phyloP scores from a whole-genome alignment of 2,888 invertebrate genomes.

The Megalurothrips usitatus region DNA sequence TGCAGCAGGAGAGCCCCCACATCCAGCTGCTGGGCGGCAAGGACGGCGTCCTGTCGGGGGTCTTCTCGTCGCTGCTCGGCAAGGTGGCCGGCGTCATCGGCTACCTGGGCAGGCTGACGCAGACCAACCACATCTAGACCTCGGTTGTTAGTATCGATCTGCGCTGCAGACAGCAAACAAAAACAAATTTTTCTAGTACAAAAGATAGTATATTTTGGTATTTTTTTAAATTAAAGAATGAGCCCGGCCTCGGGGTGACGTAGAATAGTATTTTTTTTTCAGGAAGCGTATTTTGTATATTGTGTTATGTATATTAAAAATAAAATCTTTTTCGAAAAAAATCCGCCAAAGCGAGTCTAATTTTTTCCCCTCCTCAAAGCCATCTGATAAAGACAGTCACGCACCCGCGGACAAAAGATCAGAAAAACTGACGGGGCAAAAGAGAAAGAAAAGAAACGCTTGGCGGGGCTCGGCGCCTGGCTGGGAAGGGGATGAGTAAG shows the following conservation, averaged over 20 bases:
- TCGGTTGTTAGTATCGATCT: background rate
- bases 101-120: constrained; percentile 13
- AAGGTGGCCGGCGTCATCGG: constrained; percentile 20
- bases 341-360: background rate
- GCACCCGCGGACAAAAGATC: background rate
- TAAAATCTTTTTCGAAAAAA: background rate
- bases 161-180: background rate
- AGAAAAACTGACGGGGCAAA: background rate
- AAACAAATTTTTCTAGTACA: background rate
- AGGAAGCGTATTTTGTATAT: background rate
- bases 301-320: background rate
- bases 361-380: background rate
- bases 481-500: too few species aligned
- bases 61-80: background rate
- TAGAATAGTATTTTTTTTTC: background rate
- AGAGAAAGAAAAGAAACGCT: too few species aligned
- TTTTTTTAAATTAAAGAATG: background rate
- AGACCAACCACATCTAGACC: background rate
- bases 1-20: background rate
- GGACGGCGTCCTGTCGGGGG: background rate
- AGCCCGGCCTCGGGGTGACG: background rate
- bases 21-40: background rate
- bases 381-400: too few species aligned
- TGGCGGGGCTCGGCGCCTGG: too few species aligned
- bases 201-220: background rate